Conservation (phyloP, 2,797 vertebrate genomes). For the Danio kyathit region DNA sequence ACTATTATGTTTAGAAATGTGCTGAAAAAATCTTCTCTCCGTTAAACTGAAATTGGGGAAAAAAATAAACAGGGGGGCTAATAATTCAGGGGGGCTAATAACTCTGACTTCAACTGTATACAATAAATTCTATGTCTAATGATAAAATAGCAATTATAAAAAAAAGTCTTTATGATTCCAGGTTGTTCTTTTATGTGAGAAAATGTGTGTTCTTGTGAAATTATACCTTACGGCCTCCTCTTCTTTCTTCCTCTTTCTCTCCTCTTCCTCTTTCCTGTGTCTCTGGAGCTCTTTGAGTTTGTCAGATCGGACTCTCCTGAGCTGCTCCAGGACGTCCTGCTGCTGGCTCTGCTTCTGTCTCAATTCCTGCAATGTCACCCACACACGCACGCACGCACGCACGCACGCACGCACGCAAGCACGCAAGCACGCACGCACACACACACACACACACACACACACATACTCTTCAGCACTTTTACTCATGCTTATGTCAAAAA, state of each 20-base stretch:
- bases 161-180: not conserved
- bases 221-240: constrained; percentile 83
- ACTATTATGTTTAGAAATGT: too few relatives aligned
- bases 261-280: constrained; percentile 77
- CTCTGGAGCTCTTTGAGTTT: constrained; percentile 85
- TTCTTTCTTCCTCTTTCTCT: constrained; percentile 75
- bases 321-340: constrained; percentile 86
- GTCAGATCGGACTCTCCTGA: constrained; percentile 82
- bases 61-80: too few relatives aligned
- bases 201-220: not conserved
- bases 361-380: constrained; percentile 77
- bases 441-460: too few relatives aligned
- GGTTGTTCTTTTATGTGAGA: not conserved
- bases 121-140: too few relatives aligned
- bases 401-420: too few relatives aligned
- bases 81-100: too few relatives aligned
- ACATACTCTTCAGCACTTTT: not conserved
- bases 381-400: too few relatives aligned
- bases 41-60: too few relatives aligned
- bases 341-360: constrained; percentile 90
- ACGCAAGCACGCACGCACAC: too few relatives aligned
- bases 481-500: not conserved
- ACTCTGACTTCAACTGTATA: too few relatives aligned
- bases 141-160: too few relatives aligned
- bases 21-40: too few relatives aligned